Percentiles rank a stretch among this genome's conserved stretches.
Evolutionary conservation across 1,140 invertebrate species (phyloP).

Genomic region (Centruroides sculpturatus): DNA sequence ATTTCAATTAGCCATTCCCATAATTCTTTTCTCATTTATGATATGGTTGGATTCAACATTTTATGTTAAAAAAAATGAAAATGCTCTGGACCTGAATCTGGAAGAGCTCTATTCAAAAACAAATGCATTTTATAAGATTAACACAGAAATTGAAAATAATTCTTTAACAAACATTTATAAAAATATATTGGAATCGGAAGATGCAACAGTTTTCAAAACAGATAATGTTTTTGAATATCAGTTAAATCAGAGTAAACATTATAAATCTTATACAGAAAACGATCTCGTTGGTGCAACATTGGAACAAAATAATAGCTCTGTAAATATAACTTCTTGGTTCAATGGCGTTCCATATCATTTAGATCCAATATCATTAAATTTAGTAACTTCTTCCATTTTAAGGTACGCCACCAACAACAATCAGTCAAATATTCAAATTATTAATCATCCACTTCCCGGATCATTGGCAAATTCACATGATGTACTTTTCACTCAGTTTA

Average conservation of each 20-base stretch:
- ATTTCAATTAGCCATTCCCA: constrained; percentile 15
- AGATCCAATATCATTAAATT: constrained; percentile 5
- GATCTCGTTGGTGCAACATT: constrained; percentile 4
- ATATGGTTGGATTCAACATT: background rate
- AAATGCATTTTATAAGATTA: constrained; percentile 7
- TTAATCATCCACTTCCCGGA: constrained; percentile 4
- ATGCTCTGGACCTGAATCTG: constrained; percentile 7
- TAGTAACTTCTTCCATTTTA: constrained; percentile 9
- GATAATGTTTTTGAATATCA: constrained; percentile 2
- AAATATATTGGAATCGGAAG: background rate
- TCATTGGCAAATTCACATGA: no score
- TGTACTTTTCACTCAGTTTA: no score
- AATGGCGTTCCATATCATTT: constrained; percentile 16
- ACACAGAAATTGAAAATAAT: background rate
- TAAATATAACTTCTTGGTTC: constrained; percentile 11
- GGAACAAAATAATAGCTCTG: no score
- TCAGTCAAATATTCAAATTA: background rate
- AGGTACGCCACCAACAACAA: background rate
- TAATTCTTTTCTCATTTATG: constrained; percentile 6
- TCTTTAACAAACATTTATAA: background rate
- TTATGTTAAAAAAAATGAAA: background rate
- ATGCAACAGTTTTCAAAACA: background rate
- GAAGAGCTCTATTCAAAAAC: constrained; percentile 10
- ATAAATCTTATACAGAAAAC: constrained; percentile 1
- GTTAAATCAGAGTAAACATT: constrained; percentile 2